A percentile compares a stretch with the other conserved stretches of the same genome.
phyloP scores from a whole-genome alignment of 2,888 invertebrate species.

The Mayetiola destructor region DNA sequence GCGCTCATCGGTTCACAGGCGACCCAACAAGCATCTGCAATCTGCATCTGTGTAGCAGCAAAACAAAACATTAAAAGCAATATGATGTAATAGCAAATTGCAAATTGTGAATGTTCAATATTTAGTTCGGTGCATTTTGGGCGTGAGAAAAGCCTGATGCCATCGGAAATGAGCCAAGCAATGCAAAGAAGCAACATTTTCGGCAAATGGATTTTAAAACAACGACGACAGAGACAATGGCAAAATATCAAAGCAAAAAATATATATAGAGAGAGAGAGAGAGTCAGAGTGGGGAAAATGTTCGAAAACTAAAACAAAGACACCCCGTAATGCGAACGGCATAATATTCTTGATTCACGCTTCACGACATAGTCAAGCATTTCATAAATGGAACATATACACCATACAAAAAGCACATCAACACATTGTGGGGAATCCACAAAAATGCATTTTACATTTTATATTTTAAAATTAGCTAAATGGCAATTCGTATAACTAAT shows the following conservation, averaged over 20 bases:
- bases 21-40: not conserved
- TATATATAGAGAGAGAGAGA: not conserved
- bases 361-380: too few species aligned
- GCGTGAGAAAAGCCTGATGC: not conserved
- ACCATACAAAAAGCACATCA: too few species aligned
- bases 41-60: too few species aligned
- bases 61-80: constrained; percentile 10
- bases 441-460: constrained; percentile 1
- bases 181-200: not conserved
- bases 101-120: not conserved
- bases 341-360: too few species aligned
- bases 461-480: not conserved
- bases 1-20: not conserved
- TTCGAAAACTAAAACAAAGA: too few species aligned
- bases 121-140: not conserved
- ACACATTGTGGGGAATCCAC: not conserved
- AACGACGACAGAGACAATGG: not conserved
- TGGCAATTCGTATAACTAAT: constrained; percentile 7
- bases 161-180: not conserved
- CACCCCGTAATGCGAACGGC: too few species aligned
- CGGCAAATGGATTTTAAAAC: not conserved
- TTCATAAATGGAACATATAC: too few species aligned
- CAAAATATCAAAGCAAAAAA: too few species aligned
- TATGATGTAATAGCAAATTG: not conserved
- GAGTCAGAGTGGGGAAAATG: not conserved